phyloP scores from a whole-genome alignment of 2,113 vertebrate species.

The Myrmophylax atrothorax region DNA sequence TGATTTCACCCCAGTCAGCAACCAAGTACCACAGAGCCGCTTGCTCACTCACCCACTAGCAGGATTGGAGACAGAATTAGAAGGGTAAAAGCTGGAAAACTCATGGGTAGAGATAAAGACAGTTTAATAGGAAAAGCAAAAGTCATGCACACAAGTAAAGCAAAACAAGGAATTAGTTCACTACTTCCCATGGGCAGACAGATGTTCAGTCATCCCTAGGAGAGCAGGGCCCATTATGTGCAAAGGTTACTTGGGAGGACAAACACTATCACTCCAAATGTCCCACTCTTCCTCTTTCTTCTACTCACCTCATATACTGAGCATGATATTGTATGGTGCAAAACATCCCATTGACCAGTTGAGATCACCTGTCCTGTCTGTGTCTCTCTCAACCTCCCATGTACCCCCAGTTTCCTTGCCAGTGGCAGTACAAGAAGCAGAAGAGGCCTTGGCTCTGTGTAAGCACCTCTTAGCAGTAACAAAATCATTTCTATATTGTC shows the following conservation, averaged over 20 bases:
- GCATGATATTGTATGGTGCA: fast-evolving
- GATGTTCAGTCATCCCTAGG: not conserved
- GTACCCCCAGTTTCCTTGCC: fast-evolving
- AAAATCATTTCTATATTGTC: not conserved
- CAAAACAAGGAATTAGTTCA: not conserved
- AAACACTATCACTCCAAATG: not conserved
- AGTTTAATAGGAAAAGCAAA: not conserved
- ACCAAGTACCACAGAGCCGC: too few relatives aligned
- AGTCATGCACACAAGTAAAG: not conserved
- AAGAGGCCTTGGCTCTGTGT: not conserved
- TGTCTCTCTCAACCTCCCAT: fast-evolving
- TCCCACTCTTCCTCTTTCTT: not conserved
- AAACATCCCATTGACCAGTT: not conserved
- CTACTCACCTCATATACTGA: not conserved
- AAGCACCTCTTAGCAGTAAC: not conserved
- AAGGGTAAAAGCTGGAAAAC: not conserved
- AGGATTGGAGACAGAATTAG: not conserved
- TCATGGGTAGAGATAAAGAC: not conserved
- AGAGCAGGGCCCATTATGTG: not conserved
- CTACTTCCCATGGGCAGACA: fast-evolving
- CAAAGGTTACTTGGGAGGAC: not conserved
- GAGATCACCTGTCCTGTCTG: not conserved
- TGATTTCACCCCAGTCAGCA: not conserved
- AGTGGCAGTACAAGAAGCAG: not conserved
- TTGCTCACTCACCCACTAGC: not conserved